Evolutionary conservation across 1,140 invertebrate species (phyloP).

Genomic region (Papilio dardanus): DNA sequence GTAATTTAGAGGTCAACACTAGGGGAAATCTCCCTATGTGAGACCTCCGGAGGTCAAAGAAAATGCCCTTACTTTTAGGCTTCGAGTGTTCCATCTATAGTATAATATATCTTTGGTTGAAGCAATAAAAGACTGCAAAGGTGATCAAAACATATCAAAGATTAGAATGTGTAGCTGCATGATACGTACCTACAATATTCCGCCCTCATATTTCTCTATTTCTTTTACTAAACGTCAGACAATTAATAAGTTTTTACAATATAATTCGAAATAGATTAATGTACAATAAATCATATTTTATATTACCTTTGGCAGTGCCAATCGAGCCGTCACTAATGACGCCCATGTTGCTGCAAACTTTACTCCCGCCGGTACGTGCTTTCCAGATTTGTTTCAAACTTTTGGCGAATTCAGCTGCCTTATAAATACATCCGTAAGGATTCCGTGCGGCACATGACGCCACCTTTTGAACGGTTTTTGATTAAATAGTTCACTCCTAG

Average conservation of each 20-base stretch:
- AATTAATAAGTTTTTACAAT: slow-evolving; percentile 1
- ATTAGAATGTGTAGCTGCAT: too few relatives aligned
- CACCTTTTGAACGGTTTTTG: slow-evolving; percentile 49
- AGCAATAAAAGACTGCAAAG: too few relatives aligned
- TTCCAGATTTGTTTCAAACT: slow-evolving; percentile 64
- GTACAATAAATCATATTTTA: slow-evolving; percentile 26
- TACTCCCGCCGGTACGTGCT: slow-evolving; percentile 47
- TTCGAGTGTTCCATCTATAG: too few relatives aligned
- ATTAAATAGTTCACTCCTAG: slow-evolving; percentile 13
- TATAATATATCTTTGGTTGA: too few relatives aligned
- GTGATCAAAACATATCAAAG: too few relatives aligned
- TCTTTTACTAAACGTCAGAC: background rate
- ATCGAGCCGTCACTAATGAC: slow-evolving; percentile 73
- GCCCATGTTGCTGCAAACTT: slow-evolving; percentile 61
- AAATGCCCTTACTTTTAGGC: too few relatives aligned
- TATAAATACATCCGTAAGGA: slow-evolving; percentile 70
- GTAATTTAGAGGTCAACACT: too few relatives aligned
- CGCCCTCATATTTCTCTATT: background rate
- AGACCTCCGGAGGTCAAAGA: too few relatives aligned
- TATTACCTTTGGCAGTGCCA: slow-evolving; percentile 67
- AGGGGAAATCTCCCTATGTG: too few relatives aligned
- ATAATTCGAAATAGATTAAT: slow-evolving; percentile 25
- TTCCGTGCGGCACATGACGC: slow-evolving; percentile 53
- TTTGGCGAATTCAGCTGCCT: slow-evolving; percentile 60
- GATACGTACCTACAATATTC: too few relatives aligned